Percentiles rank a stretch among this genome's conserved stretches.
These are phyloP conservation scores for Danio rerio DNA, from an alignment of 2,113 vertebrate species.

Conservation along the genomic window GRCz12tu NC_133177.1:27840001-27840500, in stretches of 20 bases:
- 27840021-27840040: background rate
- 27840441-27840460: no score
- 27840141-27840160: no score
- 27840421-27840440: no score
- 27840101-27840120: background rate
- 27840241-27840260: conserved; percentile 32
- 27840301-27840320: conserved; percentile 71
- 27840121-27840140: background rate
- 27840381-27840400: background rate
- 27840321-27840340: conserved; percentile 15
- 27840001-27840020: no score
- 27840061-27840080: background rate
- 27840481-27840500: no score
- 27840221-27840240: conserved; percentile 50
- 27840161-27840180: background rate
- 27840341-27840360: conserved; percentile 18
- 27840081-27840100: background rate
- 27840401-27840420: background rate
- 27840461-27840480: no score
- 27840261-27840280: conserved; percentile 35
- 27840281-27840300: conserved; percentile 30
- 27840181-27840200: background rate
- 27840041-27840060: no score
- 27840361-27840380: no score
- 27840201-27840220: conserved; percentile 54